Conservation (phyloP, 2,888 invertebrate species). For the Epiblema foenella region DNA sequence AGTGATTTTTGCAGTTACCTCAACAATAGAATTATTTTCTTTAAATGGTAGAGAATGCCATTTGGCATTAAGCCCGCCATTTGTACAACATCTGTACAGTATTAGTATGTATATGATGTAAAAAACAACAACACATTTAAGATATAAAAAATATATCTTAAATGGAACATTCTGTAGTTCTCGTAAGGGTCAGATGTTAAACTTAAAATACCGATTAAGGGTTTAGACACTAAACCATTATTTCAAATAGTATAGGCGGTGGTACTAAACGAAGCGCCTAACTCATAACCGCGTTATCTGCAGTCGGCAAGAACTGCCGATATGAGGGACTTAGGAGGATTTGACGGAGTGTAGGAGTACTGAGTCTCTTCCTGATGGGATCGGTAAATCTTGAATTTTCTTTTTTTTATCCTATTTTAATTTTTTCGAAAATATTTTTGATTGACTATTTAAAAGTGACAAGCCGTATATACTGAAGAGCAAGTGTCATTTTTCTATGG, state of each 20-base stretch:
- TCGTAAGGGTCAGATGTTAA: not conserved
- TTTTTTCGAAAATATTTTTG: too few relatives aligned
- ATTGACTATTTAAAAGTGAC: too few relatives aligned
- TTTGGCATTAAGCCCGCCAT: too few relatives aligned
- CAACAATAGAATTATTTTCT: too few relatives aligned
- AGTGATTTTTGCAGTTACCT: too few relatives aligned
- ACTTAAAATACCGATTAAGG: not conserved
- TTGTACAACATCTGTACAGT: too few relatives aligned
- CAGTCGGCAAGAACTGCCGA: conserved; percentile 64
- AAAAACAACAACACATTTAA: too few relatives aligned
- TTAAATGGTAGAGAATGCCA: too few relatives aligned
- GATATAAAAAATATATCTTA: too few relatives aligned
- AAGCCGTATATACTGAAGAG: too few relatives aligned
- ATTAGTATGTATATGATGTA: too few relatives aligned
- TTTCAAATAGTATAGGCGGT: conserved; percentile 16
- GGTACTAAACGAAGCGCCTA: conserved; percentile 19
- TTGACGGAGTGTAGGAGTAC: conserved; percentile 41
- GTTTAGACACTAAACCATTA: not conserved
- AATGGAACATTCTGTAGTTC: not conserved
- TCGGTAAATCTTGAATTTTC: not conserved
- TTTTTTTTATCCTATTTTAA: not conserved
- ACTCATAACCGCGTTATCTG: conserved; percentile 71
- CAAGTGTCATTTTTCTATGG: too few relatives aligned
- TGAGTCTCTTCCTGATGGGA: conserved; percentile 20
- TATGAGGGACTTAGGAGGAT: conserved; percentile 66